A percentile compares a stretch with the other conserved stretches of the same genome.
These are phyloP conservation scores for Rafetus swinhoei DNA, from an alignment of 2,113 vertebrate genomes.

Conservation along the genomic window DNA sequence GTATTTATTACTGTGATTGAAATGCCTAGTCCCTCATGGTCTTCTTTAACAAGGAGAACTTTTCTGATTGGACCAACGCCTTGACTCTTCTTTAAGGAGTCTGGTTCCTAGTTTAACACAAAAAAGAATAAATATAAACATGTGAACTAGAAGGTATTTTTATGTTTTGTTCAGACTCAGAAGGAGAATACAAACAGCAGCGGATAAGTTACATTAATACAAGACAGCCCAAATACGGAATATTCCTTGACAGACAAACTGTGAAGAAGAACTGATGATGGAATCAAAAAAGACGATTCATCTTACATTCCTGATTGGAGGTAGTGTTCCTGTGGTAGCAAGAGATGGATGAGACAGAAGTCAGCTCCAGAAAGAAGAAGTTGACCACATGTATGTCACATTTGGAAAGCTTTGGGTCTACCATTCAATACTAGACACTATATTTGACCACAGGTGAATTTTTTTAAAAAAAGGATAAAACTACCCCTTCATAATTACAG, in stretches of 20 bases:
- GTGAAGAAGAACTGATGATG: neutral
- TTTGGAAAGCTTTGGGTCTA: neutral
- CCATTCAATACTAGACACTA: neutral
- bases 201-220: neutral
- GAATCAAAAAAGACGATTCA: neutral
- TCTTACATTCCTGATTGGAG: neutral
- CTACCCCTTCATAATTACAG: neutral
- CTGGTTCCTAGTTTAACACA: slow-evolving; percentile 86
- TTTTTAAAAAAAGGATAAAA: neutral
- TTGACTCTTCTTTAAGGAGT: slow-evolving; percentile 96
- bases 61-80: slow-evolving; percentile 98
- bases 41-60: slow-evolving; percentile 95
- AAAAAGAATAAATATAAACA: neutral
- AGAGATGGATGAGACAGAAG: neutral
- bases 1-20: slow-evolving; percentile 93
- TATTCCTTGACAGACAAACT: neutral
- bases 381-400: neutral
- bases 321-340: neutral
- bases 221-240: neutral
- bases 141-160: neutral
- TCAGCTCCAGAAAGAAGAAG: neutral
- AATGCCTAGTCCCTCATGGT: slow-evolving; percentile 97
- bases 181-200: neutral
- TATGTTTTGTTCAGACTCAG: neutral
- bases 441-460: neutral